phyloP scores from a whole-genome alignment of 2,113 vertebrate species.

The Microtus ochrogaster region DNA sequence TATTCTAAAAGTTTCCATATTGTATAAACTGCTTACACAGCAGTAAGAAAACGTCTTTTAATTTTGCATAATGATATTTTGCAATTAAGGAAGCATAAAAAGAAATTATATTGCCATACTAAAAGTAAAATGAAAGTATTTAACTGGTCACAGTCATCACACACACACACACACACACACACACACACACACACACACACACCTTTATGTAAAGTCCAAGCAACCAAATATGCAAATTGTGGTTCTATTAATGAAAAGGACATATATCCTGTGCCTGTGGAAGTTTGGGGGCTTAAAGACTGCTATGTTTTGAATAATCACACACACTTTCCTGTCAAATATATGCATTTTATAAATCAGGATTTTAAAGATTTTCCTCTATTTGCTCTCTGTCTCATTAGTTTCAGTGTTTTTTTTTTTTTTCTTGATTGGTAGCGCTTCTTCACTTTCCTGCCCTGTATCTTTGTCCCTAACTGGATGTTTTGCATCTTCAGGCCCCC shows the following conservation, averaged over 20 bases:
- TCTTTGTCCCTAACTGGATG: not conserved
- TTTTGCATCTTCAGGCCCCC: not conserved
- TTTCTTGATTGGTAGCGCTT: not conserved
- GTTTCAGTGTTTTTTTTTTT: not conserved
- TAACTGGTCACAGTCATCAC: not conserved
- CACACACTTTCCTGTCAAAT: not conserved
- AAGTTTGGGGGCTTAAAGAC: not conserved
- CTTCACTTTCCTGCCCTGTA: not conserved
- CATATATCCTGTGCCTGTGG: not conserved
- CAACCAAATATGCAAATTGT: not conserved
- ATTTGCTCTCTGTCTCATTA: not conserved
- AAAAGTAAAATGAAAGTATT: not conserved
- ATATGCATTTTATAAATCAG: not conserved
- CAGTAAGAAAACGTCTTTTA: slow-evolving; percentile 6
- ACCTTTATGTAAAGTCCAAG: not conserved
- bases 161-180: not conserved
- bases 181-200: not conserved
- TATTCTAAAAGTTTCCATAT: not conserved
- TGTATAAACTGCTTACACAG: not conserved
- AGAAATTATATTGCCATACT: not conserved
- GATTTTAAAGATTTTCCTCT: not conserved
- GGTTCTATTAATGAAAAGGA: not conserved
- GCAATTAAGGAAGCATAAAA: not conserved
- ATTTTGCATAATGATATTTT: slow-evolving; percentile 12
- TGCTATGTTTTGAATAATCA: not conserved